phyloP scores from a whole-genome alignment of 2,888 invertebrate species.

The Anoncus sp. region DNA sequence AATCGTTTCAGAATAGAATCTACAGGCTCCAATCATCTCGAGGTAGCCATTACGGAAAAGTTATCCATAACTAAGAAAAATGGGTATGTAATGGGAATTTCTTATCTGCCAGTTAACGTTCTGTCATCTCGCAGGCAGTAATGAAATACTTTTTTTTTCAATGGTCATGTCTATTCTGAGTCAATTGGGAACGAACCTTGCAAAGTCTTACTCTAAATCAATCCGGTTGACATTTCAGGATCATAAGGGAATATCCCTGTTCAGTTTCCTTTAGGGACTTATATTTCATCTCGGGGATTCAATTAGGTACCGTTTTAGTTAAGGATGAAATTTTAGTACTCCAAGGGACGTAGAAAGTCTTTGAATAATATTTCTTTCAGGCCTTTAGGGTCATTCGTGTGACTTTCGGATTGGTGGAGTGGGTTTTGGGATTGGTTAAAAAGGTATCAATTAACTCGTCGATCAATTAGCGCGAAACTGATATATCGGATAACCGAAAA shows the following conservation, averaged over 20 bases:
- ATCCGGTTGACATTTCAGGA: neutral
- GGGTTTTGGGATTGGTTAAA: neutral
- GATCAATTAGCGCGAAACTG: constrained; percentile 12
- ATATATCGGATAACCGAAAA: neutral
- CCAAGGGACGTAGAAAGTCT: neutral
- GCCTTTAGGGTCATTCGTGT: neutral
- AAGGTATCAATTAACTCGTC: neutral
- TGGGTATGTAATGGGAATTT: constrained; percentile 3
- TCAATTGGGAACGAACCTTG: neutral
- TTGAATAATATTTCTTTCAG: neutral
- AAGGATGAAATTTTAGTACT: neutral
- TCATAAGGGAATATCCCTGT: neutral
- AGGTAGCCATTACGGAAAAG: too few species aligned
- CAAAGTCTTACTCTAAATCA: neutral
- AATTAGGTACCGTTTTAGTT: neutral
- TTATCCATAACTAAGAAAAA: neutral
- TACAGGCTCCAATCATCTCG: too few species aligned
- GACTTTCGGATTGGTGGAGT: neutral
- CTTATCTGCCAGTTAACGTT: neutral
- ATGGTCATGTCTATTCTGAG: constrained; percentile 6
- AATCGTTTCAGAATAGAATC: too few species aligned
- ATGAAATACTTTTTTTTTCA: constrained; percentile 1
- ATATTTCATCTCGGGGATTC: neutral
- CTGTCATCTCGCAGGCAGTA: neutral
- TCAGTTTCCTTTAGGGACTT: neutral